Conservation (phyloP, 2,888 invertebrate species). For the Sarcophaga variegata region DNA sequence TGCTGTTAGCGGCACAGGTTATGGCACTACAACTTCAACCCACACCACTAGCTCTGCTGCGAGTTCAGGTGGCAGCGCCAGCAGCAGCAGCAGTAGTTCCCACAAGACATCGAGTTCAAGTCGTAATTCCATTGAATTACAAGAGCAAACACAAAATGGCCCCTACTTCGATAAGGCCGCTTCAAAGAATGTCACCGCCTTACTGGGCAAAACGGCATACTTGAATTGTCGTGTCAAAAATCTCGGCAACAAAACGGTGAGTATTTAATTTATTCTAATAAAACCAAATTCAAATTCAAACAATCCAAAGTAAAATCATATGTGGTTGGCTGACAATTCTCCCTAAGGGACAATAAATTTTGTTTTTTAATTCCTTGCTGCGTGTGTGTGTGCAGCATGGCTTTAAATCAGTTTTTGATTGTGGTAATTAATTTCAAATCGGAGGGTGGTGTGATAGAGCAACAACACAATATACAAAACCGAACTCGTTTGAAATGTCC, state of each 20-base stretch:
- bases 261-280: constrained; percentile 77
- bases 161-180: constrained; percentile 89
- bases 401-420: constrained; percentile 59
- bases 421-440: constrained; percentile 58
- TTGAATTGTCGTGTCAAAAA: constrained; percentile 95
- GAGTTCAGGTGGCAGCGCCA: constrained; percentile 19
- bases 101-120: constrained; percentile 70
- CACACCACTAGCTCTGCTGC: constrained; percentile 53
- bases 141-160: constrained; percentile 84
- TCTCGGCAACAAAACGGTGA: constrained; percentile 94
- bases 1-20: constrained; percentile 24
- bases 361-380: not conserved
- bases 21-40: constrained; percentile 53
- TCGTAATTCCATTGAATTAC: constrained; percentile 79
- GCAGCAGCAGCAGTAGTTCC: constrained; percentile 49
- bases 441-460: constrained; percentile 5
- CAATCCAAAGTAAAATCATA: not conserved
- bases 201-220: constrained; percentile 94
- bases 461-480: not conserved
- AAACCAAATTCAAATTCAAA: not conserved
- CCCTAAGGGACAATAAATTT: constrained; percentile 36
- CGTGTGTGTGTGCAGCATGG: not conserved
- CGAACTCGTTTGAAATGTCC: constrained; percentile 31
- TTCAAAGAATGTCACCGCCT: constrained; percentile 90
- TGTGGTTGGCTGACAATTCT: not conserved